Percentiles rank a stretch among this genome's conserved stretches.
phyloP scores from a whole-genome alignment of 2,113 vertebrate genomes.

The Chionomys nivalis region DNA sequence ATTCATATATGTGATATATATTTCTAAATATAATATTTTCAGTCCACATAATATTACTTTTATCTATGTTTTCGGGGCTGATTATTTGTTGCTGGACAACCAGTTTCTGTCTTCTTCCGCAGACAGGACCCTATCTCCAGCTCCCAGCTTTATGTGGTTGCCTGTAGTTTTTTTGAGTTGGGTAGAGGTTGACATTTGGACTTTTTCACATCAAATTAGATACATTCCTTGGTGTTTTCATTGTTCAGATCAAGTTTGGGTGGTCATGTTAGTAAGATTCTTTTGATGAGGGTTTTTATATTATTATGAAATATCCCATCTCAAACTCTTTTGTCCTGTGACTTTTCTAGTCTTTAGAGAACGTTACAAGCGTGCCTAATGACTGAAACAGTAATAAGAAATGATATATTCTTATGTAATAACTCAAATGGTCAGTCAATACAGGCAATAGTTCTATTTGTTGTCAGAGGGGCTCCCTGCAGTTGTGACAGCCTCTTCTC shows the following conservation, averaged over 20 bases:
- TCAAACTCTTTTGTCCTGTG: background rate
- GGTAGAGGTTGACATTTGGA: background rate
- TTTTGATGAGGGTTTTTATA: background rate
- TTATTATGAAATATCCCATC: background rate
- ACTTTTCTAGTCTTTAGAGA: background rate
- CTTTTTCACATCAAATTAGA: background rate
- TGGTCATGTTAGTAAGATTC: background rate
- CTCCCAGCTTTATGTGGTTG: background rate
- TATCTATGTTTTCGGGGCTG: background rate
- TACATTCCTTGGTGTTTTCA: background rate
- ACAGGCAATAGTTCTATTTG: background rate
- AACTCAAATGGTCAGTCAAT: background rate
- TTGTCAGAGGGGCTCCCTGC: background rate
- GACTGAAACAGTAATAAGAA: background rate
- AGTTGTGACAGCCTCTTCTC: background rate
- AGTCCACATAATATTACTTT: background rate
- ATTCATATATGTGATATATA: background rate
- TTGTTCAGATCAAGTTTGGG: background rate
- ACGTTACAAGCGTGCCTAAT: background rate
- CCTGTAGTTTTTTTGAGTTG: background rate
- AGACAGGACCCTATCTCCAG: no score
- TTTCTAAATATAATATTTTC: background rate
- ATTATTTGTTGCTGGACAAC: background rate
- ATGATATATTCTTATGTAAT: background rate
- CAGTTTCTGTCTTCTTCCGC: background rate